Evolutionary conservation across 1,140 invertebrate genomes (phyloP), one percentile per base, ranked within the genome.

Genomic region (Macrostomum lignano): DNA sequence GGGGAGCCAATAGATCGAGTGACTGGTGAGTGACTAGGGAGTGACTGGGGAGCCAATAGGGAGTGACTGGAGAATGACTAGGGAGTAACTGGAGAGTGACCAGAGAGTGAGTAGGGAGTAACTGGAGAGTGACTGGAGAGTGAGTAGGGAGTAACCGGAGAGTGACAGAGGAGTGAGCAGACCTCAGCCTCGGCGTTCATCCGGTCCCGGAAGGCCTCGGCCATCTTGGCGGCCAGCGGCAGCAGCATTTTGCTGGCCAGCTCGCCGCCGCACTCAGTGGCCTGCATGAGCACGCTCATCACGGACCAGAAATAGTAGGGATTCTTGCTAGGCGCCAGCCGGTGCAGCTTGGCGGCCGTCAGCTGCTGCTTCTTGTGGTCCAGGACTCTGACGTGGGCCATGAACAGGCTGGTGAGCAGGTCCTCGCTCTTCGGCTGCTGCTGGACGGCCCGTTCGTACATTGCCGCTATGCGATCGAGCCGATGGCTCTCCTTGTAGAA

Each of bases 301-400:
- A 91, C 71, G 36, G 74, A 73, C 86, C 84, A 94, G 54, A 86
- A 88, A 50, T 84, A 88, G 55, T 93, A 94, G 0, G 79, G 81
- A 53, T 79, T 86, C 55, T 88, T 91, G 11, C 44, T 36, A 17
- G 74, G 71, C 49, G 71, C 72, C 19, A 76, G 57, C 60, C 81
- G 86, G 48, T 82, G 88, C 3, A 94, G 61, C 14, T 66, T 64
- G 62, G 88, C 67, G 1, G 84, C 84, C 6, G 72, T 70, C 37
- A 72, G 65, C 46, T 91, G 76, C 48, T 93, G 84, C 17, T 75
- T 71, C 47, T 77, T 76, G 45, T 75, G 82, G 55, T 91, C 72
- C 6, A 69, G 69, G 10, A 84, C 58, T 17, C 82, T 64, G 3
- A 88, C 81, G 58, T 91, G 76, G 0, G 81, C 72, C 73, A 91